Conservation (phyloP, 2,797 vertebrate species). For the Lerista edwardsae region DNA sequence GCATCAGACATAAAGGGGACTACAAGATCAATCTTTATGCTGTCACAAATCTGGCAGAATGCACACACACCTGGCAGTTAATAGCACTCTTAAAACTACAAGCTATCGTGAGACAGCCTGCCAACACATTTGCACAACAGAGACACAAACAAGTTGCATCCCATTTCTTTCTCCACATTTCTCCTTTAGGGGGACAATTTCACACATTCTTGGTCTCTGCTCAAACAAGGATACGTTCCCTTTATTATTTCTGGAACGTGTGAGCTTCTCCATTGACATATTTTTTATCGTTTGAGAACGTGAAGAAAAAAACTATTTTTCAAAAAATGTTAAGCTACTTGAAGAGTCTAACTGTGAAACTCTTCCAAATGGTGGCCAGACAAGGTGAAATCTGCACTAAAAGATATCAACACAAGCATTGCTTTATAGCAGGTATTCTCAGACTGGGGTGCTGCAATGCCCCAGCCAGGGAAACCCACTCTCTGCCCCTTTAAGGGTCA, state of each 20-base stretch:
- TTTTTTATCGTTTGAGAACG: conserved; percentile 30
- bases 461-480: too few species aligned
- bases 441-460: too few species aligned
- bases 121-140: conserved; percentile 7
- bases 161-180: conserved; percentile 30
- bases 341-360: not conserved
- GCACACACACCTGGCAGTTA: conserved; percentile 20
- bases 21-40: conserved; percentile 8
- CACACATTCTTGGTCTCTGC: conserved; percentile 23
- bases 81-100: conserved; percentile 27
- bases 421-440: too few species aligned
- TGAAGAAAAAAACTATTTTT: conserved; percentile 22
- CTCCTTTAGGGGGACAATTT: conserved; percentile 26
- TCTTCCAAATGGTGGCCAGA: not conserved
- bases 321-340: not conserved
- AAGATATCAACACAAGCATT: too few species aligned
- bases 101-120: conserved; percentile 1
- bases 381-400: not conserved
- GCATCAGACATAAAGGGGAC: conserved; percentile 17
- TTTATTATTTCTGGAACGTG: conserved; percentile 35
- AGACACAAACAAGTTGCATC: conserved; percentile 34
- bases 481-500: too few species aligned
- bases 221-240: not conserved
- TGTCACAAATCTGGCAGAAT: conserved; percentile 1
- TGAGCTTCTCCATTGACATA: conserved; percentile 18